Base-by-base conservation (phyloP, 2,888 invertebrate species). In the Nymphalis polychloros region DNA sequence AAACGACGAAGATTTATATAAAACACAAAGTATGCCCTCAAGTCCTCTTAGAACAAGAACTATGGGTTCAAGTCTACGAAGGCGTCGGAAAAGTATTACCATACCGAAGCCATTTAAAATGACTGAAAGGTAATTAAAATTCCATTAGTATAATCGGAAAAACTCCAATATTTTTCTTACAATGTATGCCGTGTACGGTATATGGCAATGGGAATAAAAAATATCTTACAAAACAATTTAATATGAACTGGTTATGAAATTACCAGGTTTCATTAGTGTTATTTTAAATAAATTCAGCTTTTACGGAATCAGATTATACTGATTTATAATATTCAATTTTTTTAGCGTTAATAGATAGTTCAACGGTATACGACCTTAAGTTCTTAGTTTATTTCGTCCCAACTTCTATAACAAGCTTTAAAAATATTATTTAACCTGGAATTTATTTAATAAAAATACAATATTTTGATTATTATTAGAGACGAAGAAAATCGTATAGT, bases 61-160 rank as follows among this genome's bases (percentile, higher is more conserved):
- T 35, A 76, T 79, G 46, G 77, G 76, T 53, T 86, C 88, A 1
- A 84, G 85, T 13, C 65, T 75, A 50, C 76, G 84, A 63, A 68
- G 60, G 62, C 70, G 63, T 27, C 80, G 81, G 47, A 89, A 85
- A 76, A 84, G 82, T 71, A 81, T 94, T 23, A 95, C 95, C 0
- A 89, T 95, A 67, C 95, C 95, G 0, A 95, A 95, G 80, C 95
- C 95, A 2, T 96, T 95, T 81, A 94, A 94, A 84, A 95, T 95
- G 93, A 95, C 95, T 1, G 92, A 94, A 75, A 94, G 95, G 95
- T 95, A 86, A 77, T 31, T 47, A 52, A 65, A 53, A n/a, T 59
- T 47, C 35, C 20, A 35, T 52, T 20, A 16, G 31, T 50, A n/a
- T 46, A 8, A 20, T 49, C n/a, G n/a, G 27, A 41, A 59, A n/a